phyloP scores from a whole-genome alignment of 2,113 vertebrate species.

The Pithys albifrons region DNA sequence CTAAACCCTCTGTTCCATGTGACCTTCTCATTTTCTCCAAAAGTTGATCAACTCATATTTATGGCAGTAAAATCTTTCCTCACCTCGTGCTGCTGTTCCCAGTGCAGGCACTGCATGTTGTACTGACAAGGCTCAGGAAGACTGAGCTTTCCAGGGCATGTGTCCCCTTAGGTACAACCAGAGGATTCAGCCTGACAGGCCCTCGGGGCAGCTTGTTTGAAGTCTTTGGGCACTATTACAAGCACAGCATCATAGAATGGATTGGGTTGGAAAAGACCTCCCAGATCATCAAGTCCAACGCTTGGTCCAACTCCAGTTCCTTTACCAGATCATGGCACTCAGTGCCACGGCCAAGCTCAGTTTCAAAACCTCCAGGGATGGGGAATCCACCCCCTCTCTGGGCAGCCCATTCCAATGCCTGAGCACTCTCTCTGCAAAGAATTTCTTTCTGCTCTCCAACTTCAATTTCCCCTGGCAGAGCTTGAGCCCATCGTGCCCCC shows the following conservation, averaged over 20 bases:
- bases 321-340: too few relatives aligned
- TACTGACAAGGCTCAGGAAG: not conserved
- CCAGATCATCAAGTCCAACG: too few relatives aligned
- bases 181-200: not conserved
- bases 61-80: not conserved
- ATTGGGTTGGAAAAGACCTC: too few relatives aligned
- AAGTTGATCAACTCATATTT: not conserved
- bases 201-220: not conserved
- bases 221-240: not conserved
- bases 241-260: not conserved
- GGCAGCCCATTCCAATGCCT: too few relatives aligned
- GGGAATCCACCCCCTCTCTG: too few relatives aligned
- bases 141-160: not conserved
- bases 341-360: too few relatives aligned
- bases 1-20: not conserved
- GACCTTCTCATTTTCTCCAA: not conserved
- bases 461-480: too few relatives aligned
- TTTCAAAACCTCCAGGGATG: too few relatives aligned
- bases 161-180: not conserved
- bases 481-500: too few relatives aligned
- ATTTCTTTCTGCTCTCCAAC: too few relatives aligned
- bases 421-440: too few relatives aligned
- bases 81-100: rapidly evolving
- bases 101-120: rapidly evolving
- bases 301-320: too few relatives aligned